These are phyloP conservation scores for Cerceris rybyensis DNA, from an alignment of 2,888 invertebrate species.

Conservation along the genomic window DNA sequence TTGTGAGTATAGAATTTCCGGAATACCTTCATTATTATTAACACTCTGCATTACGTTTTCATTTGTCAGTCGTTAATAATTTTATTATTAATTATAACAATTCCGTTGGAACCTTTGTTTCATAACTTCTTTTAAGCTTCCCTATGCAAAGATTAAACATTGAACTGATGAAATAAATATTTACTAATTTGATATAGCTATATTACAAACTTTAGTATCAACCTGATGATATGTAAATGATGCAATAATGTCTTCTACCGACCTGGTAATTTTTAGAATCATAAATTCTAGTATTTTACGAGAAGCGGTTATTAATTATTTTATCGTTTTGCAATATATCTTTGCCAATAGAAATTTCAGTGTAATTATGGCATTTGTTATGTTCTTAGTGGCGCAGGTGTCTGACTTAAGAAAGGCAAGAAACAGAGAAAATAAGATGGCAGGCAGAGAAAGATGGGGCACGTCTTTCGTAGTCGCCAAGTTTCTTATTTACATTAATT, in stretches of 20 bases:
- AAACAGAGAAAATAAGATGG: constrained; percentile 2
- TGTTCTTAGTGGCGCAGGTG: constrained; percentile 30
- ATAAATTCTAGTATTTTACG: neutral
- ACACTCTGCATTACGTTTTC: too few species aligned
- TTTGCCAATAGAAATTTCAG: neutral
- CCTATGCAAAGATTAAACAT: too few species aligned
- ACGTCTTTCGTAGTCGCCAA: constrained; percentile 17
- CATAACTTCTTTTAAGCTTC: too few species aligned
- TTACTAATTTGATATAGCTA: too few species aligned
- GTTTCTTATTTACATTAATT: constrained; percentile 63
- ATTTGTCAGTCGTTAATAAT: too few species aligned
- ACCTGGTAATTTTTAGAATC: neutral
- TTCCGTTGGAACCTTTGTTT: too few species aligned
- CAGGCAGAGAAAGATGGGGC: constrained; percentile 9
- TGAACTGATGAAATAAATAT: too few species aligned
- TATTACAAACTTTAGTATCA: too few species aligned
- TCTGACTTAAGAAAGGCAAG: neutral
- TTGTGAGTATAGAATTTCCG: too few species aligned
- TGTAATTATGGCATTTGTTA: neutral
- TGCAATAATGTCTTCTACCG: neutral
- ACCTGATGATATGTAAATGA: too few species aligned
- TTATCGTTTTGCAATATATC: neutral
- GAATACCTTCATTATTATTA: too few species aligned
- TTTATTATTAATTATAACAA: too few species aligned
- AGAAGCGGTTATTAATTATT: neutral